Percentiles rank a stretch among this genome's conserved stretches.
These are phyloP conservation scores for Chiridota heheva DNA, from an alignment of 35 echinoderm and acorn worm species.

Conservation along the genomic window DNA sequence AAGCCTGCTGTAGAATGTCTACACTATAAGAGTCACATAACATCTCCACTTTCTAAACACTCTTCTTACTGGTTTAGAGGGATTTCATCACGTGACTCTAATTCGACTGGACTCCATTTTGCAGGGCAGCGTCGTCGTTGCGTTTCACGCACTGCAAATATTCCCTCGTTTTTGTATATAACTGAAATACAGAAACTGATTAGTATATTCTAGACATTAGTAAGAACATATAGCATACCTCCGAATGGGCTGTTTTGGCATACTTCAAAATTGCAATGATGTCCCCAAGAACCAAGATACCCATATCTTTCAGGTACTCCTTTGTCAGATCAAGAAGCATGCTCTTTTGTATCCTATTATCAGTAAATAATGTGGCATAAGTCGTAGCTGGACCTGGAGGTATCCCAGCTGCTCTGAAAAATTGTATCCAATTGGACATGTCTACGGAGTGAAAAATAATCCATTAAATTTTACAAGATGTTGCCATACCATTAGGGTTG, in stretches of 20 bases:
- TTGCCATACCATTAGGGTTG: too few relatives aligned
- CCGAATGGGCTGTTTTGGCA: constrained; percentile 81
- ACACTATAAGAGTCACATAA: too few relatives aligned
- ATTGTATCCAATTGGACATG: constrained; percentile 97
- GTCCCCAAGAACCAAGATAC: constrained; percentile 87
- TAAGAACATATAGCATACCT: constrained; percentile 43
- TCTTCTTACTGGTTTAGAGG: too few relatives aligned
- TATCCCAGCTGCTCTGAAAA: constrained; percentile 91
- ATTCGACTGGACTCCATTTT: too few relatives aligned
- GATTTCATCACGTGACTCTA: too few relatives aligned
- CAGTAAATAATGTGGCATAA: constrained; percentile 85
- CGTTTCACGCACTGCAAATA: too few relatives aligned
- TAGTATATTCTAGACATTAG: background rate
- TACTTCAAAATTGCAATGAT: constrained; percentile 93
- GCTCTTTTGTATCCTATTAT: constrained; percentile 90
- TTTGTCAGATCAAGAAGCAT: constrained; percentile 97
- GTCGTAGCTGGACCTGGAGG: constrained; percentile 87
- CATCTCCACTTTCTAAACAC: too few relatives aligned
- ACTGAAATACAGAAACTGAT: background rate
- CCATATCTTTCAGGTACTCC: constrained; percentile 97
- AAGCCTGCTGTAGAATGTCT: too few relatives aligned
- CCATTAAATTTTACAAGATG: too few relatives aligned
- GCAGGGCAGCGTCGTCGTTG: too few relatives aligned
- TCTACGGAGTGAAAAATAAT: constrained; percentile 51
- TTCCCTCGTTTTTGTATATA: too few relatives aligned